phyloP scores from a whole-genome alignment of 2,888 invertebrate genomes.

The Punctoribates punctum region DNA sequence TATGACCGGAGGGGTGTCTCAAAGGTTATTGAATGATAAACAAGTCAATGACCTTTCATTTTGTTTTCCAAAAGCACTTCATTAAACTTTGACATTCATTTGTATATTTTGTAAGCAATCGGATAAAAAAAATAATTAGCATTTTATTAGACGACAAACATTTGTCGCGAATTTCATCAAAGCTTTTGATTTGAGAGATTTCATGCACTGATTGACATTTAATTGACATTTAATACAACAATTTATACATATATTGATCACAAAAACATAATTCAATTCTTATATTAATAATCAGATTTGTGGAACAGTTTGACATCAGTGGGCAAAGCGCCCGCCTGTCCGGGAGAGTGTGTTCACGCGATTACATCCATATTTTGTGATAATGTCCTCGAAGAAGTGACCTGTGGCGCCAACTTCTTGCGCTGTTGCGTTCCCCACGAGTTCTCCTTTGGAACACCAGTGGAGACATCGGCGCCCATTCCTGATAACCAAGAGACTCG shows the following conservation, averaged over 20 bases:
- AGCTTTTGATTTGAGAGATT: background rate
- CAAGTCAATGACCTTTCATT: conserved; percentile 25
- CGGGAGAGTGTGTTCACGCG: conserved; percentile 81
- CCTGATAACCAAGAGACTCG: conserved; percentile 2
- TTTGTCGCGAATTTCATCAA: background rate
- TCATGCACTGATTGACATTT: conserved; percentile 12
- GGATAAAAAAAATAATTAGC: background rate
- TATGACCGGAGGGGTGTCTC: background rate
- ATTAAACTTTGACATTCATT: conserved; percentile 21
- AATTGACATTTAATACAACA: background rate
- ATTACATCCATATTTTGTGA: conserved; percentile 79
- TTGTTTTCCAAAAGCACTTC: background rate
- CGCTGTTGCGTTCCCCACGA: conserved; percentile 49
- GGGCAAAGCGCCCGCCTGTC: conserved; percentile 72
- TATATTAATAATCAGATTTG: conserved; percentile 61
- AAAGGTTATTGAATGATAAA: conserved; percentile 29
- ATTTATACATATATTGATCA: background rate
- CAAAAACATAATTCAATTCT: background rate
- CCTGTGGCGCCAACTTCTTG: conserved; percentile 49
- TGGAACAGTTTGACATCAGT: conserved; percentile 80
- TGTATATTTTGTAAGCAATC: background rate
- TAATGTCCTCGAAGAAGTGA: conserved; percentile 60
- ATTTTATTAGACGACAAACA: background rate
- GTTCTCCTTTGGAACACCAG: conserved; percentile 47
- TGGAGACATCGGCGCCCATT: conserved; percentile 48